Evolutionary conservation across 2,797 vertebrate genomes (phyloP).

Genomic region (Amniataba percoides): DNA sequence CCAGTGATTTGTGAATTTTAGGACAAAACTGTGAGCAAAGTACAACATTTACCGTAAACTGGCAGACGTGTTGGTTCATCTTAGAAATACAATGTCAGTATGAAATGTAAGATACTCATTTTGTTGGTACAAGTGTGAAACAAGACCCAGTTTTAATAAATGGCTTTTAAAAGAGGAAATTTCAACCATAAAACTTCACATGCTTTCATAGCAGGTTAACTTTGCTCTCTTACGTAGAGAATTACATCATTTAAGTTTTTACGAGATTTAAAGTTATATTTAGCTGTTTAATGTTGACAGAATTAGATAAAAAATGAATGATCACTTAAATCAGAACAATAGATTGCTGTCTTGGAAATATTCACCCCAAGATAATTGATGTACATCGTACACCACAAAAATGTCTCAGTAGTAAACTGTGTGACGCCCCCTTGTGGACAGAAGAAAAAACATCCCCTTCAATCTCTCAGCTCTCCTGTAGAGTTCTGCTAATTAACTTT

Average conservation of each 20-base stretch:
- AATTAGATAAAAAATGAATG: neutral
- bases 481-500: too few species aligned
- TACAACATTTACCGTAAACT: neutral
- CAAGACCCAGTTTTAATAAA: neutral
- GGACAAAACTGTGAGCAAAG: neutral
- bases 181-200: neutral
- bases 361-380: neutral
- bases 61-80: neutral
- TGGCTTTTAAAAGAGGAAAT: neutral
- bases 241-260: neutral
- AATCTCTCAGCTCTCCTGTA: neutral
- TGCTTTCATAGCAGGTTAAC: neutral
- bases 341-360: neutral
- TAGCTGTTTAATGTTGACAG: neutral
- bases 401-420: neutral
- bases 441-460: neutral
- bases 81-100: neutral
- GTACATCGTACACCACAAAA: neutral
- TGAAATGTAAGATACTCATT: neutral
- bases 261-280: conserved; percentile 1
- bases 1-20: neutral
- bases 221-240: neutral
- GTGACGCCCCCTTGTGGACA: conserved; percentile 9
- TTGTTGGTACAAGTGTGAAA: neutral
- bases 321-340: neutral